Conservation (phyloP, 2,888 invertebrate species). For the Oligia latruncula region DNA sequence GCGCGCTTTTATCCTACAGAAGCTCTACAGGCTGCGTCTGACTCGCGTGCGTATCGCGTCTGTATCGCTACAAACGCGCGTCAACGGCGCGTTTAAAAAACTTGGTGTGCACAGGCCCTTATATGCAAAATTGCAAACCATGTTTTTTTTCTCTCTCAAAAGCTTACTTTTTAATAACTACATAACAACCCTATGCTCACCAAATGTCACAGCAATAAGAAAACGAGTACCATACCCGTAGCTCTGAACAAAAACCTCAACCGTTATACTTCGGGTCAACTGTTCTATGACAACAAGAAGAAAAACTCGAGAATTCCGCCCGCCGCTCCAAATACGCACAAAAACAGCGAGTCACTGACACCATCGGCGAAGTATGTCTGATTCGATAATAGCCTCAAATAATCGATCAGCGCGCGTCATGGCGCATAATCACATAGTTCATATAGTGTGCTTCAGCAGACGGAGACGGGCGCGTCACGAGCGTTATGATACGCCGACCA, state of each 20-base stretch:
- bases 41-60: no score
- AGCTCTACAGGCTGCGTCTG: no score
- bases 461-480: conserved; percentile 6
- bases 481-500: not conserved
- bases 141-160: not conserved
- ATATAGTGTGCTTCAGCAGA: not conserved
- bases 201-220: not conserved
- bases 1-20: no score
- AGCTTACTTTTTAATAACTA: not conserved
- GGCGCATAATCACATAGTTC: not conserved
- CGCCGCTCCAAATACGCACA: conserved; percentile 1
- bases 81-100: no score
- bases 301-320: not conserved
- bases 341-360: conserved; percentile 28
- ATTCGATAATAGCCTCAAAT: conserved; percentile 36
- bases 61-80: no score
- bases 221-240: not conserved
- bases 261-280: conserved; percentile 42
- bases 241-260: conserved; percentile 18
- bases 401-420: conserved; percentile 21
- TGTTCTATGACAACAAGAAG: conserved; percentile 37
- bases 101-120: no score
- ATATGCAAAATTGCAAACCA: not conserved
- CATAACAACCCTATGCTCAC: not conserved
- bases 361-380: conserved; percentile 10